Conservation (phyloP, 2,797 vertebrate genomes). For the Sebastes jordani region DNA sequence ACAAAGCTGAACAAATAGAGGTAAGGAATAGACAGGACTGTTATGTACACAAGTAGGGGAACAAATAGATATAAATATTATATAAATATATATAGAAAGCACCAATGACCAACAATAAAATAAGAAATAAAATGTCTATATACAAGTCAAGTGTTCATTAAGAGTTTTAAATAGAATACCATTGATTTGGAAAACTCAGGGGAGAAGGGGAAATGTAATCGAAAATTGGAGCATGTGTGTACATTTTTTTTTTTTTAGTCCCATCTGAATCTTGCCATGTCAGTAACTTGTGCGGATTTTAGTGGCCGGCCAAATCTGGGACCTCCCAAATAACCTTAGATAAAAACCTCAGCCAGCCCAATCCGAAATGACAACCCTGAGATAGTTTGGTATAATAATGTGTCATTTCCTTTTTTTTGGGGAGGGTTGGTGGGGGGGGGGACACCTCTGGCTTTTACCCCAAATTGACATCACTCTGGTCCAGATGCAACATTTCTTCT, state of each 20-base stretch:
- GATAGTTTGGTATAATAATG: conserved; percentile 54
- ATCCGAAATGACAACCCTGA: conserved; percentile 40
- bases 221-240: conserved; percentile 38
- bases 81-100: too few species aligned
- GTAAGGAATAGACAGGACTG: too few species aligned
- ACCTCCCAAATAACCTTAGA: conserved; percentile 41
- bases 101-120: neutral
- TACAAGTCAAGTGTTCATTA: too few species aligned
- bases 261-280: conserved; percentile 41
- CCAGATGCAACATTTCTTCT: conserved; percentile 45
- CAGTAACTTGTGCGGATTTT: conserved; percentile 48
- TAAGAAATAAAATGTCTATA: neutral
- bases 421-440: neutral
- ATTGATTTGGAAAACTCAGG: neutral
- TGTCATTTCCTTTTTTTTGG: conserved; percentile 29
- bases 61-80: too few species aligned
- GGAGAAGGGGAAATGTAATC: neutral
- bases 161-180: too few species aligned
- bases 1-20: too few species aligned
- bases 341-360: conserved; percentile 28
- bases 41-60: too few species aligned
- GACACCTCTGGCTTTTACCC: conserved; percentile 1
- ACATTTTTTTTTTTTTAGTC: conserved; percentile 10
- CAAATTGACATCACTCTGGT: conserved; percentile 37
- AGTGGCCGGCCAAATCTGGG: conserved; percentile 16